Evolutionary conservation across 2,888 invertebrate genomes (phyloP).

Genomic region (Lithophane leautieri): DNA sequence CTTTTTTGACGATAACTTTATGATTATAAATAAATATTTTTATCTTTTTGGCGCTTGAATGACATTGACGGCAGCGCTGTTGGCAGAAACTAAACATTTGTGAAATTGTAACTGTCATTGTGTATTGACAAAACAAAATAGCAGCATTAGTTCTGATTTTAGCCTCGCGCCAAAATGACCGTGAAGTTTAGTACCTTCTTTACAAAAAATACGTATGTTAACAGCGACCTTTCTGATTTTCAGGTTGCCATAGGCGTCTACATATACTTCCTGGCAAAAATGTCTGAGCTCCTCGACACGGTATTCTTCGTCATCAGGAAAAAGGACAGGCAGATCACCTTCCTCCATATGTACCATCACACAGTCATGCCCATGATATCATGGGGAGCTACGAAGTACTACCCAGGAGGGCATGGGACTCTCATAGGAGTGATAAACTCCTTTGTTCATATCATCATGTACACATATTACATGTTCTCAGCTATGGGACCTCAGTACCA

Average conservation of each 20-base stretch:
- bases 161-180: neutral
- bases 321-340: slow-evolving; percentile 96
- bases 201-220: neutral
- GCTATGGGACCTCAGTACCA: slow-evolving; percentile 97
- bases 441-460: slow-evolving; percentile 98
- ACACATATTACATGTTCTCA: slow-evolving; percentile 96
- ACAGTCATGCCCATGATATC: slow-evolving; percentile 98
- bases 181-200: neutral
- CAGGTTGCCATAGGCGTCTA: slow-evolving; percentile 94
- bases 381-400: slow-evolving; percentile 98
- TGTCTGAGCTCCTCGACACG: slow-evolving; percentile 97
- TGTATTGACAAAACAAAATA: neutral
- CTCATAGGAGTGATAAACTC: slow-evolving; percentile 97
- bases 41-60: too few species aligned
- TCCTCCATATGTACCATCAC: slow-evolving; percentile 98
- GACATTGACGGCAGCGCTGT: too few species aligned
- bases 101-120: neutral
- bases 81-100: neutral
- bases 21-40: too few species aligned
- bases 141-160: neutral
- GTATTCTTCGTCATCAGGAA: slow-evolving; percentile 98
- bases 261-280: slow-evolving; percentile 96
- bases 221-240: slow-evolving; percentile 50
- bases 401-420: slow-evolving; percentile 96
- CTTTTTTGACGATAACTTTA: too few species aligned